These are phyloP conservation scores for Microctenopoma steveboyesi DNA, from an alignment of 2,797 vertebrate species.

Conservation along the genomic window DNA sequence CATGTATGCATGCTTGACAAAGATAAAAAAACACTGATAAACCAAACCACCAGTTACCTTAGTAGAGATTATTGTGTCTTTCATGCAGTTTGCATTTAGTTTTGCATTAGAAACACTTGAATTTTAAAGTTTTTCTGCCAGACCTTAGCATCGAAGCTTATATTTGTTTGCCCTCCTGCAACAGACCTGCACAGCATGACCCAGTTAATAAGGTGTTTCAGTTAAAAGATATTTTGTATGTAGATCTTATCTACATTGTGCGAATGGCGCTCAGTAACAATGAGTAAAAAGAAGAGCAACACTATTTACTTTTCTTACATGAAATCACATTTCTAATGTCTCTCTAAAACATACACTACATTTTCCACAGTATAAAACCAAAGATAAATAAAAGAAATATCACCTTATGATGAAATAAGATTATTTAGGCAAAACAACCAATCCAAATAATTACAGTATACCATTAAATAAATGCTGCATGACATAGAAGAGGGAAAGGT, in stretches of 20 bases:
- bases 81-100: neutral
- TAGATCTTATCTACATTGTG: neutral
- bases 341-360: neutral
- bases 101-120: neutral
- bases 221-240: neutral
- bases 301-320: neutral
- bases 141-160: neutral
- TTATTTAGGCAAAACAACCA: neutral
- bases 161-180: neutral
- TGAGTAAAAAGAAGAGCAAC: neutral
- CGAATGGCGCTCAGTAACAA: neutral
- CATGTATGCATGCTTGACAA: slow-evolving; percentile 1
- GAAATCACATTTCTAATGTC: neutral
- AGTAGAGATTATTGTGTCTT: neutral
- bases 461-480: neutral
- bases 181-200: neutral
- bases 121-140: neutral
- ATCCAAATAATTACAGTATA: neutral
- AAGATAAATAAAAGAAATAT: neutral
- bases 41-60: slow-evolving; percentile 1
- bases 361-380: slow-evolving; percentile 24
- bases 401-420: neutral
- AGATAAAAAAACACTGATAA: slow-evolving; percentile 28
- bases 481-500: neutral
- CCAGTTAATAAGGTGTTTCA: neutral